phyloP scores from a whole-genome alignment of 2,113 vertebrate genomes.

The Panurus biarmicus region DNA sequence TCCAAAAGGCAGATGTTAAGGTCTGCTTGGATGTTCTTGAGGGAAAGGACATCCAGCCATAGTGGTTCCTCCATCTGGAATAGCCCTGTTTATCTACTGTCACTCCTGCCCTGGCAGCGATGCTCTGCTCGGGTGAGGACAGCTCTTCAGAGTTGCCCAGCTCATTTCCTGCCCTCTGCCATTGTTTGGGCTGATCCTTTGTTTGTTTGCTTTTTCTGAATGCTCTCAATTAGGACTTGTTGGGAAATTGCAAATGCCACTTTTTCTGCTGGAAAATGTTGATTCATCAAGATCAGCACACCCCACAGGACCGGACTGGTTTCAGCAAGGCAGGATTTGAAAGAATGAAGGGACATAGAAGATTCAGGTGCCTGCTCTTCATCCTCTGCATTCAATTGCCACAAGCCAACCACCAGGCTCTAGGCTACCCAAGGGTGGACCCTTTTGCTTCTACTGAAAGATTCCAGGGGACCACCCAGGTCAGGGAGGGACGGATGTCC shows the following conservation, averaged over 20 bases:
- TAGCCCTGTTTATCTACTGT: neutral
- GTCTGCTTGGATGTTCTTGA: neutral
- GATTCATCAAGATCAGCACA: conserved; percentile 18
- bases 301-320: neutral
- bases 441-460: neutral
- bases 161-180: neutral
- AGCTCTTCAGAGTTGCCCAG: neutral
- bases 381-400: neutral
- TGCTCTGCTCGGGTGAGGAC: neutral
- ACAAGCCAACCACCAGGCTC: neutral
- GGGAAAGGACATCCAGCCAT: neutral
- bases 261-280: conserved; percentile 44
- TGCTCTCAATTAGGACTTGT: conserved; percentile 33
- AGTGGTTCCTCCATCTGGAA: neutral
- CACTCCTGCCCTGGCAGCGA: neutral
- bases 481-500: neutral
- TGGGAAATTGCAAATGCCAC: conserved; percentile 38
- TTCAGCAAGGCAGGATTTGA: neutral
- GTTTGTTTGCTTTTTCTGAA: conserved; percentile 47
- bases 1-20: neutral
- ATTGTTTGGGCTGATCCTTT: conserved; percentile 21
- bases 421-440: neutral
- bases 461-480: neutral
- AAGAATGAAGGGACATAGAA: neutral
- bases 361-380: neutral